Evolutionary conservation across 1,140 invertebrate genomes (phyloP).

Genomic region (Papilio polytes): DNA sequence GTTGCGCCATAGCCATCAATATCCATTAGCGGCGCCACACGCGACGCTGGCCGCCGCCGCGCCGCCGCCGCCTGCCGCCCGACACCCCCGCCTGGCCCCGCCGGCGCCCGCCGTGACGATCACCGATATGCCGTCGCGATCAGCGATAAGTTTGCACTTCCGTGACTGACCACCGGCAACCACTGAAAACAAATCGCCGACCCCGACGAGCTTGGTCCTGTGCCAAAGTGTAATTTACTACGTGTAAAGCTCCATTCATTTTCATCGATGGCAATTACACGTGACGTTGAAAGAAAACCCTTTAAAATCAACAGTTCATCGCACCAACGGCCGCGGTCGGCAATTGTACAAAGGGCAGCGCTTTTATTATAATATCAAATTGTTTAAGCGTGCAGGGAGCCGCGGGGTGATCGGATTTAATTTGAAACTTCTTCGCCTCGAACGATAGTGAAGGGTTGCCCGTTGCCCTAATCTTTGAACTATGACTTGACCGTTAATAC

Average conservation of each 20-base stretch:
- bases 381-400: slow-evolving; percentile 70
- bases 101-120: slow-evolving; percentile 54
- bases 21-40: slow-evolving; percentile 81
- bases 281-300: slow-evolving; percentile 14
- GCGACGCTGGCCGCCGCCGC: slow-evolving; percentile 66
- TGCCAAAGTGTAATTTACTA: slow-evolving; percentile 43
- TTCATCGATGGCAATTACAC: slow-evolving; percentile 25
- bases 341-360: slow-evolving; percentile 48
- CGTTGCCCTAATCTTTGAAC: slow-evolving; percentile 83
- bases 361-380: slow-evolving; percentile 74
- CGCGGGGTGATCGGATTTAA: slow-evolving; percentile 68
- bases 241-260: slow-evolving; percentile 29
- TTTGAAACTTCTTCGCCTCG: slow-evolving; percentile 78
- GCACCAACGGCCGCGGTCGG: slow-evolving; percentile 29
- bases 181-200: slow-evolving; percentile 41
- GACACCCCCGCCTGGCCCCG: slow-evolving; percentile 45
- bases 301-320: slow-evolving; percentile 33
- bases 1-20: slow-evolving; percentile 77
- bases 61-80: slow-evolving; percentile 68
- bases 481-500: slow-evolving; percentile 83
- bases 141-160: slow-evolving; percentile 70
- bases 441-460: slow-evolving; percentile 76
- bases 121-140: slow-evolving; percentile 62
- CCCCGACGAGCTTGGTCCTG: slow-evolving; percentile 17
- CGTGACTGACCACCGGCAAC: slow-evolving; percentile 44